Base-by-base conservation (phyloP, 1,140 invertebrate genomes). In the Diabrotica virgifera region DNA sequence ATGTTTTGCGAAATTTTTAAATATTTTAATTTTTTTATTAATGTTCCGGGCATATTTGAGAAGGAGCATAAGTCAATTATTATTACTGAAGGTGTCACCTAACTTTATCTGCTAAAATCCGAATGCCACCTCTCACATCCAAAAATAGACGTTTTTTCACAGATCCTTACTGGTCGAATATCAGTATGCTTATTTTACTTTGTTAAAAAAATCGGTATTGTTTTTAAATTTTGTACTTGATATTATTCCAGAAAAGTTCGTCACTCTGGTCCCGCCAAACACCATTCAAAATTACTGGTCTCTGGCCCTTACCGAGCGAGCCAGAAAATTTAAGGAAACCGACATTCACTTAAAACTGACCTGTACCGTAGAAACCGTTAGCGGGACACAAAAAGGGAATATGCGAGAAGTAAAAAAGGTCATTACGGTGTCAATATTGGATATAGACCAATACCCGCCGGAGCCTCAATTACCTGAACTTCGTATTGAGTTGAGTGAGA, bases 381-480 rank as follows among this genome's bases (percentile, higher is more conserved):
- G 63, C 14, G 70, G 68, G 54, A 62, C 62, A 36, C 13, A 64
- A 10, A 61, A 64, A 52, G 58, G 59, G 11, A 55, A 59, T 6
- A 24, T 60, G 0, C 64, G 70, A n/a, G 60, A 57, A 12, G 37
- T 69, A 8, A 52, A 36, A 36, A 63, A 59, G 52, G 52, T 40
- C 4, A 37, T 71, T n/a, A 6, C 53, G 9, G 54, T 71, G 5
- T 50, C 51, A 11, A n/a, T 71, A 6, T 13, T 66, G 51, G 65
- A 69, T 52, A 65, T 65, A n/a, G 66, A 71, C 56, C 62, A 67
- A 55, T 66, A 67, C 65, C 59, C 64, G 5, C 70, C 70, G 1
- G 52, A 50, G 58, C 59, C 62, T 5, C 67, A 67, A 59, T 57
- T 62, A 9, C 6, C 52, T 9, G 51, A 50, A n/a, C 56, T 69